Conservation (phyloP, 2,888 invertebrate species). For the Acleris emargana region DNA sequence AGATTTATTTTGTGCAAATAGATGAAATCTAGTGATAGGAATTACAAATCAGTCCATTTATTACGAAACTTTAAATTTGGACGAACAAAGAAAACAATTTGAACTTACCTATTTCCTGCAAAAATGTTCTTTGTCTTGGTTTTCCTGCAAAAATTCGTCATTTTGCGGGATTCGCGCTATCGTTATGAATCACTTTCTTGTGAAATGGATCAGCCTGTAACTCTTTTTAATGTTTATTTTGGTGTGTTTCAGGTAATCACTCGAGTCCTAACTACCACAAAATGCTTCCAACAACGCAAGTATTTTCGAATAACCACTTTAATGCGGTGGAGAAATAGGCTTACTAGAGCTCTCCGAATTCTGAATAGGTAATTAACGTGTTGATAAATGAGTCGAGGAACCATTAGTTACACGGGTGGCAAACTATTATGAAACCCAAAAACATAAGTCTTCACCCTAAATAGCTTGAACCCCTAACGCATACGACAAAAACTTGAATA, state of each 20-base stretch:
- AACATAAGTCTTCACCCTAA: background rate
- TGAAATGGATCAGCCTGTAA: background rate
- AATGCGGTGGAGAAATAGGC: too few species aligned
- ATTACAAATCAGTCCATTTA: too few species aligned
- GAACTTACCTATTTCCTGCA: background rate
- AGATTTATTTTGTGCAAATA: too few species aligned
- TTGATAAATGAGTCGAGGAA: too few species aligned
- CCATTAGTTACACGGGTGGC: too few species aligned
- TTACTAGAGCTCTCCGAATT: too few species aligned
- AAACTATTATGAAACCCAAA: background rate
- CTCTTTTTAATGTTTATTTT: background rate
- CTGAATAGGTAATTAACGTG: too few species aligned
- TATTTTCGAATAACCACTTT: background rate
- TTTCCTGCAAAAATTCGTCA: background rate
- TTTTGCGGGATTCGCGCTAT: background rate
- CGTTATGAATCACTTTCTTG: background rate
- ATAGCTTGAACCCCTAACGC: background rate
- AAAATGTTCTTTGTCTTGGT: background rate
- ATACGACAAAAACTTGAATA: too few species aligned
- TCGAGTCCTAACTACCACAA: background rate
- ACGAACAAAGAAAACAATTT: too few species aligned
- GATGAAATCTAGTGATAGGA: too few species aligned
- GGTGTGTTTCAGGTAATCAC: conserved; percentile 14
- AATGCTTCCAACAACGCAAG: background rate
- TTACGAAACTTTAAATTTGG: too few species aligned